These are phyloP conservation scores for Meloe dianella DNA, from an alignment of 2,888 invertebrate species.

Conservation along the genomic window DNA sequence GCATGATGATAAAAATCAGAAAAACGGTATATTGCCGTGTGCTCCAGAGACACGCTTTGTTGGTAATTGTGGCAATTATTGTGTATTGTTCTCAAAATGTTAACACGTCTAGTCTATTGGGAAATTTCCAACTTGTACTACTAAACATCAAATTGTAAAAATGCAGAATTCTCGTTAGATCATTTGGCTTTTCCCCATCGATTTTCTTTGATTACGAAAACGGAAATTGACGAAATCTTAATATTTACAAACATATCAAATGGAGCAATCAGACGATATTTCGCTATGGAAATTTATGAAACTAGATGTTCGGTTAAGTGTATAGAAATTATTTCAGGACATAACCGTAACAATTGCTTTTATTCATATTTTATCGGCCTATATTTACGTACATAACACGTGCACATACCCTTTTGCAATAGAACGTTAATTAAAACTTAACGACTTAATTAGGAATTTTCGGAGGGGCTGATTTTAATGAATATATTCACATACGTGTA, in stretches of 20 bases:
- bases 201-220: neutral
- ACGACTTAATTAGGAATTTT: slow-evolving; percentile 36
- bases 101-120: neutral
- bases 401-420: slow-evolving; percentile 20
- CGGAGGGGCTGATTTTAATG: slow-evolving; percentile 32
- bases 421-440: slow-evolving; percentile 37
- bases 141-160: neutral
- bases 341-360: neutral
- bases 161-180: neutral
- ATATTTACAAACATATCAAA: neutral
- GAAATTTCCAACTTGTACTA: neutral
- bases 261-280: too few relatives aligned
- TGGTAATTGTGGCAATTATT: slow-evolving; percentile 1
- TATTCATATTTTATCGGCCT: neutral
- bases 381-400: neutral
- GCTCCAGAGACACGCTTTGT: neutral
- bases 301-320: neutral
- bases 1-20: neutral
- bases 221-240: neutral
- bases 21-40: neutral
- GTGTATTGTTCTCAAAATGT: neutral
- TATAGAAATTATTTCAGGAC: neutral
- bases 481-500: slow-evolving; percentile 23
- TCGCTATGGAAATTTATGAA: neutral
- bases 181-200: neutral